A percentile compares a stretch with the other conserved stretches of the same genome.
phyloP scores from a whole-genome alignment of 64 coral and sea anemone species.

The Acropora yongei region DNA sequence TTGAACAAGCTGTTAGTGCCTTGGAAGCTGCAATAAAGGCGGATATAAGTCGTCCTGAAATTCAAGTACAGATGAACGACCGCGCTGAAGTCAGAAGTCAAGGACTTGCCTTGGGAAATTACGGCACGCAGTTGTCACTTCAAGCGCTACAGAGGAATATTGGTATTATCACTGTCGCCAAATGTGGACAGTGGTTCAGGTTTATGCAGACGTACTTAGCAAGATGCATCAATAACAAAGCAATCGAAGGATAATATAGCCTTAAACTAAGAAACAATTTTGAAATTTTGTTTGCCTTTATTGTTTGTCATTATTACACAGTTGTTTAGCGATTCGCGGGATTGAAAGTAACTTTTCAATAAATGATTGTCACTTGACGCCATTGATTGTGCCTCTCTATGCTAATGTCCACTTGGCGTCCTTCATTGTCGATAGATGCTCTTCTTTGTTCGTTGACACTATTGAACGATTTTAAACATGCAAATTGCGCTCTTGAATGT shows the following conservation, averaged over 20 bases:
- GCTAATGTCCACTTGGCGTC: not conserved
- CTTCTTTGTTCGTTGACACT: slow-evolving; percentile 31
- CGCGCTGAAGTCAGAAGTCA: too few relatives aligned
- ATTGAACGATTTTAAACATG: slow-evolving; percentile 73
- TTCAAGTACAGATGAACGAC: too few relatives aligned
- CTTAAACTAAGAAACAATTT: too few relatives aligned
- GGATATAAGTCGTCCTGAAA: too few relatives aligned
- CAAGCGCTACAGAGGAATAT: too few relatives aligned
- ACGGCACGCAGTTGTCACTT: too few relatives aligned
- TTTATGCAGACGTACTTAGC: slow-evolving; percentile 67
- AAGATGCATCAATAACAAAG: slow-evolving; percentile 50
- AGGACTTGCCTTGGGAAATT: not conserved
- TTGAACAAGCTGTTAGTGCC: too few relatives aligned
- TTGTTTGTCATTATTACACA: slow-evolving; percentile 66
- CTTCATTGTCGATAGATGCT: too few relatives aligned
- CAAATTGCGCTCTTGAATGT: slow-evolving; percentile 79
- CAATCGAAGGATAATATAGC: slow-evolving; percentile 54
- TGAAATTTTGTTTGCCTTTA: too few relatives aligned
- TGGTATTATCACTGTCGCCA: too few relatives aligned
- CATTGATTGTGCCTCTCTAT: slow-evolving; percentile 89
- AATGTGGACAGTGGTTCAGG: slow-evolving; percentile 42
- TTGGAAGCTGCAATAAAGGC: too few relatives aligned
- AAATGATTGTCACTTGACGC: slow-evolving; percentile 82
- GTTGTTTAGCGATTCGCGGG: slow-evolving; percentile 66
- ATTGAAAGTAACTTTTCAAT: slow-evolving; percentile 77